Evolutionary conservation across 2,113 vertebrate genomes (phyloP).

Genomic region (Eurypyga helias): DNA sequence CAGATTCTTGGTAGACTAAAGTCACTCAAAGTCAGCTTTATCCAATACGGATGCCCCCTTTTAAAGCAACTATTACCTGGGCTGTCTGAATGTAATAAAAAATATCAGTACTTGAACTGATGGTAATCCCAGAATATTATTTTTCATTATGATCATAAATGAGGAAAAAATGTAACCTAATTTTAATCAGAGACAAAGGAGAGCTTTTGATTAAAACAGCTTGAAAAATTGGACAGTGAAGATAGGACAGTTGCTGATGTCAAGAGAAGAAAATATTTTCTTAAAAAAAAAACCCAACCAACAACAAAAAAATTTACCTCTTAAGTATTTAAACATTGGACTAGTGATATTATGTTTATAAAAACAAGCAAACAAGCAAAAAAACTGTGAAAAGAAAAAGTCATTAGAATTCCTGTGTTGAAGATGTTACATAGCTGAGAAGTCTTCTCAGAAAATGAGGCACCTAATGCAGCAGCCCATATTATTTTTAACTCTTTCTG

Average conservation of each 20-base stretch:
- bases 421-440: not conserved
- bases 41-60: rapidly evolving
- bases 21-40: not conserved
- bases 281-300: not conserved
- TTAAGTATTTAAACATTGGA: not conserved
- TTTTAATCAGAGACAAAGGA: not conserved
- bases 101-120: not conserved
- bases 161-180: not conserved
- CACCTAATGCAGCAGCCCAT: not conserved
- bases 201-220: not conserved
- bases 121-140: not conserved
- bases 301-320: not conserved
- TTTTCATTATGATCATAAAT: not conserved
- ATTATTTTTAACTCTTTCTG: not conserved
- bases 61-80: not conserved
- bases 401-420: not conserved
- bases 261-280: not conserved
- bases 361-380: not conserved
- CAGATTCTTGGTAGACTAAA: not conserved
- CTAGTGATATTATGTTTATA: not conserved
- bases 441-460: not conserved
- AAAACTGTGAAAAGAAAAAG: not conserved
- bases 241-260: not conserved
- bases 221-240: not conserved
- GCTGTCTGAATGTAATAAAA: not conserved